Percentiles rank a stretch among this genome's conserved stretches.
Conservation (phyloP, 1,140 invertebrate species). For the Diabrotica virgifera region DNA sequence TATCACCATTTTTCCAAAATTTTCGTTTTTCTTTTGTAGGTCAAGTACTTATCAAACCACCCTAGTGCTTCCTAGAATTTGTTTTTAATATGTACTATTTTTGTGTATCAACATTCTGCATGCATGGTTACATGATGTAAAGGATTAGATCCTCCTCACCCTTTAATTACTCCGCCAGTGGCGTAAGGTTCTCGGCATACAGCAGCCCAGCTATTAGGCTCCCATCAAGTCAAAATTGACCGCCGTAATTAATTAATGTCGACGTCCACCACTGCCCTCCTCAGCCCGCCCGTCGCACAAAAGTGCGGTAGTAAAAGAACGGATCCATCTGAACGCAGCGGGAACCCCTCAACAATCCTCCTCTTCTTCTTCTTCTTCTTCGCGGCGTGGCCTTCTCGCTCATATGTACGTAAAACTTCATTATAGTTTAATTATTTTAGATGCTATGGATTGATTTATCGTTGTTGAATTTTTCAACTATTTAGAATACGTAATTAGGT, state of each 20-base stretch:
- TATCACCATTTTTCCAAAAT: no score
- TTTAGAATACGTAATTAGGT: no score
- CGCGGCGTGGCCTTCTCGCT: neutral
- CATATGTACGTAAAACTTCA: neutral
- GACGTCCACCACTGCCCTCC: neutral
- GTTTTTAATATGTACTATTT: no score
- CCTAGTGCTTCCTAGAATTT: no score
- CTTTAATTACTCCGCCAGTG: neutral
- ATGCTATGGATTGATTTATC: neutral
- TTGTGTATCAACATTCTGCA: no score
- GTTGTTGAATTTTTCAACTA: no score
- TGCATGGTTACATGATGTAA: no score
- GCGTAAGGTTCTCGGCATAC: neutral
- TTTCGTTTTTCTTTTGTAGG: no score
- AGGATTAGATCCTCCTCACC: no score
- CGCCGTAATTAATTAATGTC: conserved; percentile 2
- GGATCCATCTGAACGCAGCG: conserved; percentile 1
- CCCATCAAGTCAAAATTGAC: neutral
- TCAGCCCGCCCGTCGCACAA: neutral
- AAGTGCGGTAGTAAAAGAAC: conserved; percentile 2
- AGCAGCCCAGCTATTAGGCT: neutral
- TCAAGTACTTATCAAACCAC: no score
- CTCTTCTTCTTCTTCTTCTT: neutral
- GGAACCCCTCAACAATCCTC: neutral
- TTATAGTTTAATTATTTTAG: conserved; percentile 1